A percentile compares a stretch with the other conserved stretches of the same genome.
phyloP scores from a whole-genome alignment of 2,113 vertebrate genomes.

The Fukomys damarensis region DNA sequence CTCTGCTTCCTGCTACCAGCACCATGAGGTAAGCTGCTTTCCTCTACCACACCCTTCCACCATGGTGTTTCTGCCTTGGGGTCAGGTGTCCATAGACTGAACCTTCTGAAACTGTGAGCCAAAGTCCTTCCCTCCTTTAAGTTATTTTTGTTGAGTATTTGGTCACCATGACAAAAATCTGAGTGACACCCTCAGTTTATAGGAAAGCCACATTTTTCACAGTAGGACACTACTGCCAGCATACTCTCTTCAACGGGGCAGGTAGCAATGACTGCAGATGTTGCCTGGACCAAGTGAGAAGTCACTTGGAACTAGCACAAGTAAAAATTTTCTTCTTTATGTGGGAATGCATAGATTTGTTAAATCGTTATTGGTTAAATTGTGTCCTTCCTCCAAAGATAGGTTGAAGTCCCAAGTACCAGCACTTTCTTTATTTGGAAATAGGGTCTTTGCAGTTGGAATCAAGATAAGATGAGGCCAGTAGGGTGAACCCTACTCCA shows the following conservation, averaged over 20 bases:
- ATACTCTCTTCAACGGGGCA: not conserved
- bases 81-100: not conserved
- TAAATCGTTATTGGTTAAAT: not conserved
- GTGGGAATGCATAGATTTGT: conserved; percentile 84
- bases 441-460: not conserved
- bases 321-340: conserved; percentile 81
- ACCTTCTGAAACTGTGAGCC: not conserved
- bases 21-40: not conserved
- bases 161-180: not conserved
- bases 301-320: conserved; percentile 53
- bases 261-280: not conserved
- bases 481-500: not conserved
- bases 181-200: not conserved
- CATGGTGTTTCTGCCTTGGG: not conserved
- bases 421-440: not conserved
- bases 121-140: not conserved
- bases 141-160: not conserved
- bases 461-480: not conserved
- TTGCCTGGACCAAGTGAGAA: conserved; percentile 22
- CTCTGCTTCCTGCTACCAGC: not conserved
- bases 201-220: conserved; percentile 2
- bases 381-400: not conserved
- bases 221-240: not conserved
- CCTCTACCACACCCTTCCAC: not conserved
- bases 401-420: not conserved